phyloP scores from a whole-genome alignment of 2,113 vertebrate species.

The Tachysurus fulvidraco region DNA sequence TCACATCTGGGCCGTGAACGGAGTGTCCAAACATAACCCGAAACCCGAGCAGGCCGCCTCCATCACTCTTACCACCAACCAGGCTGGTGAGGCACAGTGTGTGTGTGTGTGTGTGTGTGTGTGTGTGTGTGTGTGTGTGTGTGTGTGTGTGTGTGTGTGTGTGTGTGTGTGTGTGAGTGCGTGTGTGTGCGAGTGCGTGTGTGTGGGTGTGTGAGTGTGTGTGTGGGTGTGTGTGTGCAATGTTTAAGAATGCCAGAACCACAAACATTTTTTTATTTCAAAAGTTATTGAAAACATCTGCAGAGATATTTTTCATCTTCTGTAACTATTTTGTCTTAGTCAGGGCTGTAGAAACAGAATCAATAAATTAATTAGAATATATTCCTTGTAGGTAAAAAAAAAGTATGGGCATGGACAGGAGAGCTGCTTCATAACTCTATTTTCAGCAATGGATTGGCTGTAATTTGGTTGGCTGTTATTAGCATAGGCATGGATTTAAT shows the following conservation, averaged over 20 bases:
- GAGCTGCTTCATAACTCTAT: neutral
- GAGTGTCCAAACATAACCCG: constrained; percentile 90
- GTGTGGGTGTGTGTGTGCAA: neutral
- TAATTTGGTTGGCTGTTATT: neutral
- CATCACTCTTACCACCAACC: constrained; percentile 96
- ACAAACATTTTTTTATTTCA: neutral
- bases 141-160: neutral
- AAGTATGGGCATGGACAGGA: neutral
- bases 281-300: neutral
- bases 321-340: neutral
- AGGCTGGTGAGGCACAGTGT: constrained; percentile 83
- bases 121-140: constrained; percentile 10
- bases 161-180: neutral
- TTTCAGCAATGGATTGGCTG: neutral
- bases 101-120: neutral
- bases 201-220: constrained; percentile 1
- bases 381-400: neutral
- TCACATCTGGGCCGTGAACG: constrained; percentile 94
- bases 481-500: too few relatives aligned
- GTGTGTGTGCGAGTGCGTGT: constrained; percentile 10
- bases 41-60: constrained; percentile 90
- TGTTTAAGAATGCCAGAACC: neutral
- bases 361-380: neutral
- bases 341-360: neutral
- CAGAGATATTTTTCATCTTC: neutral